Base-by-base conservation (phyloP, 1,140 invertebrate species). In the Achatina immaculata region DNA sequence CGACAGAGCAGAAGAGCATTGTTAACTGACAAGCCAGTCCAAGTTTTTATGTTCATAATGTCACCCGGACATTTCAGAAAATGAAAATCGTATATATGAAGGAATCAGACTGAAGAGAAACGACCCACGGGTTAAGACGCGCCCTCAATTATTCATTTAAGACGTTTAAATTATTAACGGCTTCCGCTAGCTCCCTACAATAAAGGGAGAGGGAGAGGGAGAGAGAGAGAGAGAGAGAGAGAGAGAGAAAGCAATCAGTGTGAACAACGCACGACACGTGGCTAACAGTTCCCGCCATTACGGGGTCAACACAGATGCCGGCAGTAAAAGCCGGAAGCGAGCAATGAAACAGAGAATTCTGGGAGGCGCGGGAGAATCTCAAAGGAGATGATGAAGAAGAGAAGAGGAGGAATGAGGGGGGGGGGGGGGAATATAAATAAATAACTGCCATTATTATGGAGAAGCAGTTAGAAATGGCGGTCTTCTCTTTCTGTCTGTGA, bases 311-410 rank as follows among this genome's bases (percentile, higher is more conserved):
- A 69, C 36, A 34, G 68, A 62, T 62, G 24, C 68, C n/a, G 65
- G 31, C 40, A 74, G 45, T 51, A 74, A 74, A 74, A 74, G 72
- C 42, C 72, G 45, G 72, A 74, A 74, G 38, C 42, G 38, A 7
- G 68, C 36, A 4, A 69, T 42, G 68, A 69, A 43, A 7, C 36
- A 42, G 36, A 28, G 36, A 42, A 69, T 69, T 34, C 38, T 28
- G 68, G 68, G 68, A 69, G 38, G 38, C 68, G 48, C n/a, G 58
- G 58, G 58, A 31, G 31, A 31, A 62, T 62, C 58, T 62, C 58
- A 28, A 34, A 62, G 28, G 58, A 62, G 58, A 28, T n/a, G n/a
- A n/a, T n/a, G n/a, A n/a, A 7, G 68, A 19, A 4, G 42, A 28
- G 68, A 69, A 43, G 19, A 16, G 21, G 36, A 28, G 36, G 16